phyloP scores from a whole-genome alignment of 2,797 vertebrate genomes.

The Gymnopithys bicolor region DNA sequence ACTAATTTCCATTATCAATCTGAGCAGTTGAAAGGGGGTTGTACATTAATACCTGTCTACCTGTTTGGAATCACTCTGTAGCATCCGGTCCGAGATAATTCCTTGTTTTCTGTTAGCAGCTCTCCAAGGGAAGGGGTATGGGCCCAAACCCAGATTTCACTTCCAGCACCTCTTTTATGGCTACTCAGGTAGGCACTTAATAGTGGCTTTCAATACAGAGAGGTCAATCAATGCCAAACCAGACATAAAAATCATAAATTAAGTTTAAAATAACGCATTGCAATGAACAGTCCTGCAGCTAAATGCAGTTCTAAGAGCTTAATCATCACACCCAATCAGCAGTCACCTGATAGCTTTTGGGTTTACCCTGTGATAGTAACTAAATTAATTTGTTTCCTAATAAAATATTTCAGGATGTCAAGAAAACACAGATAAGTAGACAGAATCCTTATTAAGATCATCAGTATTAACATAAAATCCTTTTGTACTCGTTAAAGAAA shows the following conservation, averaged over 20 bases:
- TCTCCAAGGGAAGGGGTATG: neutral
- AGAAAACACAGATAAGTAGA: slow-evolving; percentile 89
- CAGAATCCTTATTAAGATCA: slow-evolving; percentile 89
- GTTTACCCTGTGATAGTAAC: slow-evolving; percentile 71
- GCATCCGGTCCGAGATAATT: slow-evolving; percentile 1
- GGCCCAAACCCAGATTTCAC: neutral
- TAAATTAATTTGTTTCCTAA: slow-evolving; percentile 83
- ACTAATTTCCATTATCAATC: slow-evolving; percentile 13
- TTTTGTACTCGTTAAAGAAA: slow-evolving; percentile 95
- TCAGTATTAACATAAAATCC: slow-evolving; percentile 95
- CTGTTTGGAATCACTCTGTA: neutral
- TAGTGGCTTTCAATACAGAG: neutral
- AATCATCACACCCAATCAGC: slow-evolving; percentile 35
- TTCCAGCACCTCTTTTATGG: neutral
- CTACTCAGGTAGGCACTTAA: neutral
- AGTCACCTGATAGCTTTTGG: slow-evolving; percentile 70
- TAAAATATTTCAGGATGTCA: slow-evolving; percentile 90
- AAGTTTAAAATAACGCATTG: neutral
- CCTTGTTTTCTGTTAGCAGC: neutral
- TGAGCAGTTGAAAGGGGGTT: neutral
- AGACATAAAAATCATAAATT: neutral
- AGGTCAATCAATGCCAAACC: neutral
- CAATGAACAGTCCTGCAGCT: neutral
- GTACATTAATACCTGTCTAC: slow-evolving; percentile 33
- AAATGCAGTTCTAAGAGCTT: slow-evolving; percentile 20